phyloP scores from a whole-genome alignment of 2,797 vertebrate species.

The Myripristis jacobus region DNA sequence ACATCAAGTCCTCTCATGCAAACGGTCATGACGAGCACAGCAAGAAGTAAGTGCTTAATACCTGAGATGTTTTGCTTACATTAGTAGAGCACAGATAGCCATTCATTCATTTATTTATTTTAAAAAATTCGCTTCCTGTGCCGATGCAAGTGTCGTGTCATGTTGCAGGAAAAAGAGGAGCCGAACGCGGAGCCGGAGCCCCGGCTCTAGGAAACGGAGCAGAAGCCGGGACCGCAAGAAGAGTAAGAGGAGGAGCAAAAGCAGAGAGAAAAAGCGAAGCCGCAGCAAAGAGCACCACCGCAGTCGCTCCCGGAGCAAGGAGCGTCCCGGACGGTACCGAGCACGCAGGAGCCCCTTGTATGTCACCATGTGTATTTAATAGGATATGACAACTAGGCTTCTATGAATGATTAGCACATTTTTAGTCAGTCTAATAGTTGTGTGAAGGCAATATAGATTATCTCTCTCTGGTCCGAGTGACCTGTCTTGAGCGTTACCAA shows the following conservation, averaged over 20 bases:
- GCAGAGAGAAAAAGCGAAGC: constrained; percentile 89
- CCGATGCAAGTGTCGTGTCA: neutral
- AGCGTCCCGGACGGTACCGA: constrained; percentile 90
- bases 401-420: neutral
- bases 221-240: constrained; percentile 92
- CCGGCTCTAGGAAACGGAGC: constrained; percentile 91
- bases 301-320: constrained; percentile 91
- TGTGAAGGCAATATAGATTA: neutral
- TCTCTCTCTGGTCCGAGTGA: neutral
- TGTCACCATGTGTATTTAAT: constrained; percentile 63
- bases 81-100: neutral
- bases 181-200: constrained; percentile 93
- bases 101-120: neutral
- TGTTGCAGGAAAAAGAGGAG: constrained; percentile 91
- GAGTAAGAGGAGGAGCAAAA: constrained; percentile 91
- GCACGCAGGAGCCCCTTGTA: constrained; percentile 92
- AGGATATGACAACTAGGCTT: neutral
- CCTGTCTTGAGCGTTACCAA: too few species aligned
- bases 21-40: constrained; percentile 96
- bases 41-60: constrained; percentile 91
- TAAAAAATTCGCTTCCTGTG: neutral
- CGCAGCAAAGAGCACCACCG: constrained; percentile 92
- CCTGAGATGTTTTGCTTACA: neutral
- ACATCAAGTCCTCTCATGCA: constrained; percentile 99
- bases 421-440: neutral